A percentile compares a stretch with the other conserved stretches of the same genome.
phyloP scores from a whole-genome alignment of 92 coral and sea anemone species.

The Nematostella vectensis region DNA sequence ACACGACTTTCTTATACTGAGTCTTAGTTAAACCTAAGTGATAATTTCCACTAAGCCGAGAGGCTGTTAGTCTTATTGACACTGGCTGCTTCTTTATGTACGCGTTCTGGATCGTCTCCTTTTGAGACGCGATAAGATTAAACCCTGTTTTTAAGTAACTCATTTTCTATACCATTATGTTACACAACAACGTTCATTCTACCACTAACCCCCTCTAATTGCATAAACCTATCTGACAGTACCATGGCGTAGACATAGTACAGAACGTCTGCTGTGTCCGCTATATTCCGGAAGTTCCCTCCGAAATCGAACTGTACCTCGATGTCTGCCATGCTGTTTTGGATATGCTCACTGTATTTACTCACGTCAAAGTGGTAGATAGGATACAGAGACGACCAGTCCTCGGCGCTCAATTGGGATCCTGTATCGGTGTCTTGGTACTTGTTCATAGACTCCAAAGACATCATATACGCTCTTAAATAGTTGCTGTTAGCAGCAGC shows the following conservation, averaged over 20 bases:
- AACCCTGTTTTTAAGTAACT: conserved; percentile 3
- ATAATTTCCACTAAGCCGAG: neutral
- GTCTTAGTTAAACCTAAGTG: neutral
- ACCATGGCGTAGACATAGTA: conserved; percentile 1
- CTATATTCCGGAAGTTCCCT: conserved; percentile 1
- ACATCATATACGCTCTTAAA: conserved; percentile 8
- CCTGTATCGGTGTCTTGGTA: conserved; percentile 5
- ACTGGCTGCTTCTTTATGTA: conserved; percentile 1
- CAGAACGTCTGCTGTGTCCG: neutral
- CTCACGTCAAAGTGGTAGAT: neutral
- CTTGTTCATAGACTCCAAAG: conserved; percentile 7
- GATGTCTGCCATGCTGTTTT: neutral
- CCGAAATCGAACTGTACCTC: neutral
- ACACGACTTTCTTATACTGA: neutral
- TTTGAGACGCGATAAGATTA: conserved; percentile 1
- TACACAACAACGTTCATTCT: conserved; percentile 6
- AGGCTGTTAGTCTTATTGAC: neutral
- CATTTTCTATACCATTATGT: neutral
- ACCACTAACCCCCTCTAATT: neutral
- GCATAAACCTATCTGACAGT: neutral
- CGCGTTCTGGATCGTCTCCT: neutral
- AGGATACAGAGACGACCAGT: neutral
- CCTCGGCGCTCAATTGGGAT: neutral
- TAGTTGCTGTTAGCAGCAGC: conserved; percentile 4
- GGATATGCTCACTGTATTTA: neutral